These are phyloP conservation scores for Hydrochoerus hydrochaeris DNA, from an alignment of 2,113 vertebrate genomes.

Conservation along the genomic window DNA sequence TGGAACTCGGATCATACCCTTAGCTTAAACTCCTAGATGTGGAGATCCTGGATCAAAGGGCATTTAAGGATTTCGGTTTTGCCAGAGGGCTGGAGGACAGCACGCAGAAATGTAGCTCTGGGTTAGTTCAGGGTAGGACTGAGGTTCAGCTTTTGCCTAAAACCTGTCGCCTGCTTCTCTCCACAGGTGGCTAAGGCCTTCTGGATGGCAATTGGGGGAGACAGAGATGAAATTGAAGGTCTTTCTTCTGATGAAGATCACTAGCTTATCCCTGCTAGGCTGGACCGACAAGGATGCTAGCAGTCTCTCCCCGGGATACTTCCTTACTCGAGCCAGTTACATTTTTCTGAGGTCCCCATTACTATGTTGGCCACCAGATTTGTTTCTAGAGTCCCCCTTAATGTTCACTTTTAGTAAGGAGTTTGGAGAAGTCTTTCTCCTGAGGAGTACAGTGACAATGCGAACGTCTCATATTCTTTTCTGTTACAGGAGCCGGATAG, in stretches of 20 bases:
- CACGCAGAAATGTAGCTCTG: background rate
- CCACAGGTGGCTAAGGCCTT: conserved; percentile 97
- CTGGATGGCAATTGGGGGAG: conserved; percentile 99
- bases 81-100: background rate
- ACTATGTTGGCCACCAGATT: background rate
- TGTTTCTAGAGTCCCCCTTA: background rate
- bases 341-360: background rate
- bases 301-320: background rate
- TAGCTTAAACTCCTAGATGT: background rate
- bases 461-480: background rate
- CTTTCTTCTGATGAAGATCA: conserved; percentile 97
- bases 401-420: background rate
- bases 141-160: background rate
- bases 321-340: background rate
- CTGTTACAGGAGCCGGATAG: background rate
- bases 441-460: background rate
- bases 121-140: background rate
- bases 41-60: background rate
- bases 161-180: background rate
- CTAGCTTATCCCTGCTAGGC: conserved; percentile 74
- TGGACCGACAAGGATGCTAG: background rate
- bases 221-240: conserved; percentile 97
- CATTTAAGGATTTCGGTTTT: background rate
- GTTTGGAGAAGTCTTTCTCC: background rate
- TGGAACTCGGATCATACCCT: background rate